Evolutionary conservation across 2,113 vertebrate species (phyloP).

Genomic region (Halichoerus grypus): DNA sequence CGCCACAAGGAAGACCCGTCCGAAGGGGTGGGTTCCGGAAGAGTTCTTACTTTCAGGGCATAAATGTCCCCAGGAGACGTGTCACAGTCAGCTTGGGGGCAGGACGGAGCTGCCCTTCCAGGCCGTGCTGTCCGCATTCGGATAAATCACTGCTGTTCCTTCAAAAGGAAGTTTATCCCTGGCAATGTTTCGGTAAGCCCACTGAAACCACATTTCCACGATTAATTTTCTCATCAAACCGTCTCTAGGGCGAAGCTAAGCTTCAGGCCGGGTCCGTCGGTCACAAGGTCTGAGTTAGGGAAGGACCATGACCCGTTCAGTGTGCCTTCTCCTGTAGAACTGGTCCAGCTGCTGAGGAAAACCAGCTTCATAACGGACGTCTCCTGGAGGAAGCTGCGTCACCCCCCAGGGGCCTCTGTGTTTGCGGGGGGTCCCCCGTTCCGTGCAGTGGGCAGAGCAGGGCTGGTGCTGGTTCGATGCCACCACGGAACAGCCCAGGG

Average conservation of each 20-base stretch:
- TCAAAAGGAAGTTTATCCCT: neutral
- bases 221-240: neutral
- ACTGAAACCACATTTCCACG: neutral
- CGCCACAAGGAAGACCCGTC: too few relatives aligned
- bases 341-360: neutral
- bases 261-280: neutral
- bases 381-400: neutral
- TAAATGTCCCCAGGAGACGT: too few relatives aligned
- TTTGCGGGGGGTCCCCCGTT: neutral
- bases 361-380: neutral
- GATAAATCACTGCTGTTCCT: neutral
- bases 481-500: neutral
- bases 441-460: accelerated
- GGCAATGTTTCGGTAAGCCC: neutral
- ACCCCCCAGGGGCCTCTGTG: neutral
- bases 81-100: accelerated
- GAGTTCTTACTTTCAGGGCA: too few relatives aligned
- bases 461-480: neutral
- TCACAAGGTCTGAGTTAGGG: neutral
- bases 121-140: accelerated
- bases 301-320: neutral
- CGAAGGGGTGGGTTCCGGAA: neutral
- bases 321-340: neutral
- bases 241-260: neutral
- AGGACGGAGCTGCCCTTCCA: neutral